Conservation (phyloP, 1,140 invertebrate genomes). For the Microplitis demolitor region DNA sequence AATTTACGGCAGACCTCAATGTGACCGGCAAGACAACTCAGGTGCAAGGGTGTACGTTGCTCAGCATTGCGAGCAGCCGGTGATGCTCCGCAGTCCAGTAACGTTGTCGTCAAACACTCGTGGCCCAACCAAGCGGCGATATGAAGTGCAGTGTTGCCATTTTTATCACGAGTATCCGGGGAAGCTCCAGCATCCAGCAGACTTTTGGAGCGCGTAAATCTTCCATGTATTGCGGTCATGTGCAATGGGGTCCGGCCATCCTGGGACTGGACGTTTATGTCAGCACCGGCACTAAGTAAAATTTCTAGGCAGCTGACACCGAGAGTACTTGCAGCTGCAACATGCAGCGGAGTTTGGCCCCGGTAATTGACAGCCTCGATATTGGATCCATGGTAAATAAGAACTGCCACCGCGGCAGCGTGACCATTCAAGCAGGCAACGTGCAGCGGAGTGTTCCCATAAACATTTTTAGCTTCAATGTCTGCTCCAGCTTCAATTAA, state of each 20-base stretch:
- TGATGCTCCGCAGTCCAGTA: constrained; percentile 64
- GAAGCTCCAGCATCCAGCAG: constrained; percentile 63
- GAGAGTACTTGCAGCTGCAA: constrained; percentile 68
- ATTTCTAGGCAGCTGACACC: constrained; percentile 68
- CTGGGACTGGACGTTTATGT: constrained; percentile 65
- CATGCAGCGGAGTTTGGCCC: constrained; percentile 68
- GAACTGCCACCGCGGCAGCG: constrained; percentile 60
- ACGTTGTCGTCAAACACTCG: constrained; percentile 61
- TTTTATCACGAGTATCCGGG: constrained; percentile 61
- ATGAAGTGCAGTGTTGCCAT: constrained; percentile 64
- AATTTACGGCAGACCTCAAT: constrained; percentile 54
- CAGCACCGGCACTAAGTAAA: constrained; percentile 62
- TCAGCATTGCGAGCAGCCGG: constrained; percentile 60
- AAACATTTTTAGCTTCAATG: constrained; percentile 64
- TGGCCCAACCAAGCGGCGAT: constrained; percentile 64
- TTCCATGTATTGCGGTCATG: constrained; percentile 71
- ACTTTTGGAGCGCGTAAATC: constrained; percentile 69
- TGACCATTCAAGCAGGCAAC: constrained; percentile 70
- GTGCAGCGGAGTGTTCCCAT: constrained; percentile 69
- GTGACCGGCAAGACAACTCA: constrained; percentile 59
- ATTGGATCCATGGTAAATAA: constrained; percentile 59
- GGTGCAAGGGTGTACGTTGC: constrained; percentile 57
- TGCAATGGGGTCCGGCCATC: constrained; percentile 71
- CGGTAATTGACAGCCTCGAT: constrained; percentile 54
- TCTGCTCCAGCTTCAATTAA: constrained; percentile 65